phyloP scores from a whole-genome alignment of 2,888 invertebrate genomes.

The Rhagonycha lutea region DNA sequence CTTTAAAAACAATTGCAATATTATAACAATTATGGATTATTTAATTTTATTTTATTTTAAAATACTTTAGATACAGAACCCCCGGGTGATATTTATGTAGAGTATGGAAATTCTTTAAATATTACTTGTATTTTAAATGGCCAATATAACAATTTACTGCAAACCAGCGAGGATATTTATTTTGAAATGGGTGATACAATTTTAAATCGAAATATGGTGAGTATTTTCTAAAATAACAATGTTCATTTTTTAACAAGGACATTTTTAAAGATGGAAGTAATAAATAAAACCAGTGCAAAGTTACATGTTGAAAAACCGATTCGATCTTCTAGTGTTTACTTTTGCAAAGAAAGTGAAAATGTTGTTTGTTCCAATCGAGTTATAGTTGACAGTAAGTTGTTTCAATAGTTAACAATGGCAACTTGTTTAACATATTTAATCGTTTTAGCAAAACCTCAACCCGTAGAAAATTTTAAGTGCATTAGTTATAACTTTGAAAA shows the following conservation, averaged over 20 bases:
- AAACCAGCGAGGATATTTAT: constrained; percentile 51
- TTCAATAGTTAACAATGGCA: neutral
- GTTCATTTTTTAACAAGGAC: neutral
- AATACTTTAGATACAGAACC: constrained; percentile 47
- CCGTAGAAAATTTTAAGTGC: constrained; percentile 73
- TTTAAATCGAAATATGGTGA: constrained; percentile 50
- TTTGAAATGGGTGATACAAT: constrained; percentile 55
- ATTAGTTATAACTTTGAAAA: constrained; percentile 73
- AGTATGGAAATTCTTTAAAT: constrained; percentile 64
- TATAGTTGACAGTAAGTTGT: constrained; percentile 61
- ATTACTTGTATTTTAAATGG: constrained; percentile 67
- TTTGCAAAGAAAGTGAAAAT: constrained; percentile 57
- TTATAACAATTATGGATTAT: too few relatives aligned
- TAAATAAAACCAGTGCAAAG: constrained; percentile 68
- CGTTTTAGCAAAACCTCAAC: constrained; percentile 61
- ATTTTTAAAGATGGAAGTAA: constrained; percentile 53
- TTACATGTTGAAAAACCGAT: constrained; percentile 61
- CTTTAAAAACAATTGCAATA: too few relatives aligned
- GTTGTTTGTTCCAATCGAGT: constrained; percentile 62
- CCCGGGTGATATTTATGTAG: constrained; percentile 54
- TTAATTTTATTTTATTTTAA: neutral
- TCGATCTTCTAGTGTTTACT: constrained; percentile 59
- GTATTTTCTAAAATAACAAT: constrained; percentile 6
- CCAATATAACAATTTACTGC: constrained; percentile 33
- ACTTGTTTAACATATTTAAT: neutral